These are phyloP conservation scores for Basileuterus tristriatus DNA, from an alignment of 2,797 vertebrate species.

Conservation along the genomic window DNA sequence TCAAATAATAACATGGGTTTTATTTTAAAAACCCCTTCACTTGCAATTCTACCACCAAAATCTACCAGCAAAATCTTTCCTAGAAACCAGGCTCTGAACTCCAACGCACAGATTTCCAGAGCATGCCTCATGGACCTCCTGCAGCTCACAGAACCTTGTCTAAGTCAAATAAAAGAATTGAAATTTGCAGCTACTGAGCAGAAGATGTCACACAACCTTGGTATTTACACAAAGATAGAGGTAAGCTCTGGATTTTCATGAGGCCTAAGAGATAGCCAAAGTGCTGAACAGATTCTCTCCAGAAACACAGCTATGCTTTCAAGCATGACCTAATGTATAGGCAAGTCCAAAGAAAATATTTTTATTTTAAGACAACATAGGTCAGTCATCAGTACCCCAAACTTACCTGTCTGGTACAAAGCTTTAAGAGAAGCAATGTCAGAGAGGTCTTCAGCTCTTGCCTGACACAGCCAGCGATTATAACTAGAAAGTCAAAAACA, in stretches of 20 bases:
- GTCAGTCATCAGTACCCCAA: not conserved
- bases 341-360: not conserved
- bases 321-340: not conserved
- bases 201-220: not conserved
- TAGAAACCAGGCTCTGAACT: not conserved
- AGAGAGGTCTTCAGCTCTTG: slow-evolving; percentile 94
- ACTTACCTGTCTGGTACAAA: slow-evolving; percentile 94
- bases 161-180: not conserved
- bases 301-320: not conserved
- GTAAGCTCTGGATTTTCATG: not conserved
- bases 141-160: not conserved
- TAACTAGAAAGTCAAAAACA: slow-evolving; percentile 81
- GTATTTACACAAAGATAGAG: not conserved
- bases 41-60: not conserved
- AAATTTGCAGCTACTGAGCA: not conserved
- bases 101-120: not conserved
- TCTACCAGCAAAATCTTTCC: not conserved
- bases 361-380: not conserved
- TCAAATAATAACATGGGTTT: not conserved
- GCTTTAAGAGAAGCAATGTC: slow-evolving; percentile 97
- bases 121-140: accelerated
- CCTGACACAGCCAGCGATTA: slow-evolving; percentile 93
- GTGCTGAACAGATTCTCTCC: not conserved
- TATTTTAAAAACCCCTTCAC: not conserved
- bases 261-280: not conserved